Percentiles rank a stretch among this genome's conserved stretches.
phyloP scores from a whole-genome alignment of 2,797 vertebrate genomes.

The Sebastes trivittatus region DNA sequence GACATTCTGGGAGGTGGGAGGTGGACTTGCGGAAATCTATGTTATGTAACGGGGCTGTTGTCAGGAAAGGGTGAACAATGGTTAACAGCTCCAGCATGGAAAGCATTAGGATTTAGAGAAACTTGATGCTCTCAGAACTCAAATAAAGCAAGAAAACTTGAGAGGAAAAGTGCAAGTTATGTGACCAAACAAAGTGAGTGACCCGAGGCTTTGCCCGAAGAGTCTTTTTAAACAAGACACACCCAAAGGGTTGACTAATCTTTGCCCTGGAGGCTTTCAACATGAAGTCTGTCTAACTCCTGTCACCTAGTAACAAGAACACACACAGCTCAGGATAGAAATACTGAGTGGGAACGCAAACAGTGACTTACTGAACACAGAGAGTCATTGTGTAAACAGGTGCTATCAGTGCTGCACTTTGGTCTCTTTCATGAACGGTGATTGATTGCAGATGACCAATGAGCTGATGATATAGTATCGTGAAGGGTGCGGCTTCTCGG shows the following conservation, averaged over 20 bases:
- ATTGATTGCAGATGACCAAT: slow-evolving; percentile 11
- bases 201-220: slow-evolving; percentile 19
- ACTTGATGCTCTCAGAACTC: background rate
- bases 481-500: background rate
- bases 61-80: slow-evolving; percentile 77
- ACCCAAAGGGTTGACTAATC: slow-evolving; percentile 70
- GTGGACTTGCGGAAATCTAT: slow-evolving; percentile 42
- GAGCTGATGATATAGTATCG: background rate
- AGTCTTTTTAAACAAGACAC: slow-evolving; percentile 52
- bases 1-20: slow-evolving; percentile 46
- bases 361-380: slow-evolving; percentile 62
- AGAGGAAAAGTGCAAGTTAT: slow-evolving; percentile 15
- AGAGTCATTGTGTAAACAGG: slow-evolving; percentile 46
- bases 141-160: background rate
- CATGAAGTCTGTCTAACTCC: slow-evolving; percentile 25
- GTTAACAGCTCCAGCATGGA: slow-evolving; percentile 44
- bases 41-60: slow-evolving; percentile 57
- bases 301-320: slow-evolving; percentile 68
- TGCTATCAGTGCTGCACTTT: slow-evolving; percentile 47
- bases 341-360: slow-evolving; percentile 58
- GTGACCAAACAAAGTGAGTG: slow-evolving; percentile 13
- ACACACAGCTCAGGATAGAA: slow-evolving; percentile 27
- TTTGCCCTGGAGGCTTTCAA: slow-evolving; percentile 54
- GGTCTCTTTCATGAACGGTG: background rate
- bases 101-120: slow-evolving; percentile 32